These are phyloP conservation scores for Amblyopsis hoosieri DNA, from an alignment of 2,797 vertebrate species.

Conservation along the genomic window DNA sequence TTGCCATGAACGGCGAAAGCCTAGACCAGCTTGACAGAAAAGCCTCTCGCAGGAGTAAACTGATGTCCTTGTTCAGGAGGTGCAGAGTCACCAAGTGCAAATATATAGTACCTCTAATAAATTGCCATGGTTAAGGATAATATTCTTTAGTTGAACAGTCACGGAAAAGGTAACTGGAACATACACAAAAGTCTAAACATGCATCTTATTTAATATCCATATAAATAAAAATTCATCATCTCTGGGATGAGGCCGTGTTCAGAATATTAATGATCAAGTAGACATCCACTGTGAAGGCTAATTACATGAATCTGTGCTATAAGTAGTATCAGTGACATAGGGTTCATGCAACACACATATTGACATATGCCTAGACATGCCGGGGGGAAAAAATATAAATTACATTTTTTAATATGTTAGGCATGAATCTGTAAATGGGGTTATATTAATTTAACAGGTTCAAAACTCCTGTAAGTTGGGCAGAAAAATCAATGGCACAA, in stretches of 20 bases:
- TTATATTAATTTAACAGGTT: slow-evolving; percentile 34
- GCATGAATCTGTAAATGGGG: slow-evolving; percentile 24
- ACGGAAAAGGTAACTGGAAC: too few species aligned
- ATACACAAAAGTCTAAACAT: not conserved
- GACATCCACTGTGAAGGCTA: slow-evolving; percentile 20
- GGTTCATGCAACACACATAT: slow-evolving; percentile 9
- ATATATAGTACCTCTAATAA: too few species aligned
- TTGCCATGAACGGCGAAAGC: too few species aligned
- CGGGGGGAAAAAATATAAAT: not conserved
- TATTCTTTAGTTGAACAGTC: too few species aligned
- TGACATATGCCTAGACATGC: slow-evolving; percentile 15
- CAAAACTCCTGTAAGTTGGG: not conserved
- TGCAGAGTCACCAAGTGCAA: too few species aligned
- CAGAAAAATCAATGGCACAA: slow-evolving; percentile 54
- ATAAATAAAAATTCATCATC: slow-evolving; percentile 5
- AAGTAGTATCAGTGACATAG: slow-evolving; percentile 16
- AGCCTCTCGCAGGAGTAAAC: too few species aligned
- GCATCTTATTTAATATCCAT: not conserved
- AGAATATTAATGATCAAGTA: not conserved
- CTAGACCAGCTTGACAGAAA: too few species aligned
- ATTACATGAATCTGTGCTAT: slow-evolving; percentile 52
- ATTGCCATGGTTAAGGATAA: too few species aligned
- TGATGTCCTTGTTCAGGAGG: too few species aligned
- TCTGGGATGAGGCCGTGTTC: not conserved
- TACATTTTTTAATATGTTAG: slow-evolving; percentile 21